These are phyloP conservation scores for Anas bahamensis DNA, from an alignment of 2,797 vertebrate genomes.

Conservation along the genomic window DNA sequence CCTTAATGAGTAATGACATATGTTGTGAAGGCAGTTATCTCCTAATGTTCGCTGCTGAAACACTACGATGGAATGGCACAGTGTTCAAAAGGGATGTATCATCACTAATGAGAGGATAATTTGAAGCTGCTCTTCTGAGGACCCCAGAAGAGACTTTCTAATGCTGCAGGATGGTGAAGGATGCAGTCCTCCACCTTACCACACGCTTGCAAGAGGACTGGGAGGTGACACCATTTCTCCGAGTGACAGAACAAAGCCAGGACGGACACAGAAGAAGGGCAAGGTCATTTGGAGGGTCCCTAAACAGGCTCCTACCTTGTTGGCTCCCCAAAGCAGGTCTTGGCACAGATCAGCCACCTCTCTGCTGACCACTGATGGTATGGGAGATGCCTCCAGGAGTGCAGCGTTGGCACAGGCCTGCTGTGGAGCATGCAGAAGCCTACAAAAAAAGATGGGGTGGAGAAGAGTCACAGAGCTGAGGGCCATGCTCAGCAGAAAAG, in stretches of 20 bases:
- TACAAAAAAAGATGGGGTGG: background rate
- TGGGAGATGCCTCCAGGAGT: accelerated
- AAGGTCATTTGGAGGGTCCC: background rate
- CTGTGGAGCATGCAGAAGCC: background rate
- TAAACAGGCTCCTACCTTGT: background rate
- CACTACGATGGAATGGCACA: constrained; percentile 88
- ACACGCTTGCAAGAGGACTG: background rate
- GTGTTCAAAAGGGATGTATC: constrained; percentile 94
- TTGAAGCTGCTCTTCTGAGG: constrained; percentile 82
- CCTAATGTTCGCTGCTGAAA: constrained; percentile 89
- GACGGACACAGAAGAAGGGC: background rate
- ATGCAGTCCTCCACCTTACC: background rate
- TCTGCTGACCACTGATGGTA: background rate
- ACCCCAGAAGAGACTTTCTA: constrained; percentile 70
- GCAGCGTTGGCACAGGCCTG: accelerated
- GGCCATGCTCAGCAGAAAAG: background rate
- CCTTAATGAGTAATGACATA: constrained; percentile 99
- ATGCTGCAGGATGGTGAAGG: background rate
- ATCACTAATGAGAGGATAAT: constrained; percentile 96
- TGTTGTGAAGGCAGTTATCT: constrained; percentile 95
- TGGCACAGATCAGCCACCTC: background rate
- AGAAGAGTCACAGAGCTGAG: background rate
- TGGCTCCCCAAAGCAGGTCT: background rate
- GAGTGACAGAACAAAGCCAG: background rate
- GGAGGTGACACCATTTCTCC: background rate